These are phyloP conservation scores for Brachypalpus laphriformis DNA, from an alignment of 2,888 invertebrate genomes.

Conservation along the genomic window DNA sequence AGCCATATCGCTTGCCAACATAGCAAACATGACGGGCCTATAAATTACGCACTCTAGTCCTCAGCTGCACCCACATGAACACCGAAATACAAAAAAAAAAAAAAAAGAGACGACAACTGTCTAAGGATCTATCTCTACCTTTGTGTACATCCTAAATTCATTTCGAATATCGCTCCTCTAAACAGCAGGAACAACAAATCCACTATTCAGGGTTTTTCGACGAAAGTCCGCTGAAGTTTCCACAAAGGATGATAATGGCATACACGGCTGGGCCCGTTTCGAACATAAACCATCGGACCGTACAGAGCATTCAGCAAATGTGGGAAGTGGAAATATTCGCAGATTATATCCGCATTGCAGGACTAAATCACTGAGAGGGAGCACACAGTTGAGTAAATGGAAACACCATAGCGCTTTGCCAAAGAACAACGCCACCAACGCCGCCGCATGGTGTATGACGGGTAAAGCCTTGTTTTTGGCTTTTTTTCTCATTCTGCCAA, in stretches of 20 bases:
- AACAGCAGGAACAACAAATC: slow-evolving; percentile 9
- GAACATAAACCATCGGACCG: slow-evolving; percentile 44
- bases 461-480: neutral
- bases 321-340: slow-evolving; percentile 54
- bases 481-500: neutral
- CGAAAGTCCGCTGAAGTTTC: slow-evolving; percentile 26
- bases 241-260: slow-evolving; percentile 51
- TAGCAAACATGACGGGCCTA: neutral
- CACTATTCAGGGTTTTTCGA: slow-evolving; percentile 19
- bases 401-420: slow-evolving; percentile 11
- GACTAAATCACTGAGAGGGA: slow-evolving; percentile 24
- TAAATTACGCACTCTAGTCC: slow-evolving; percentile 10
- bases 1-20: slow-evolving; percentile 4
- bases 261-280: slow-evolving; percentile 32
- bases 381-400: neutral
- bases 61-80: neutral
- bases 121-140: slow-evolving; percentile 6
- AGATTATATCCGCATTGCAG: slow-evolving; percentile 58
- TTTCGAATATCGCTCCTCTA: slow-evolving; percentile 19
- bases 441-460: neutral
- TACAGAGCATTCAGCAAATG: slow-evolving; percentile 41
- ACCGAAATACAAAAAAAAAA: neutral
- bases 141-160: neutral
- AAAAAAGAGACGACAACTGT: slow-evolving; percentile 15
- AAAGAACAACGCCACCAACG: neutral